phyloP scores from a whole-genome alignment of 2,888 invertebrate species.

The Cyaniris semiargus region DNA sequence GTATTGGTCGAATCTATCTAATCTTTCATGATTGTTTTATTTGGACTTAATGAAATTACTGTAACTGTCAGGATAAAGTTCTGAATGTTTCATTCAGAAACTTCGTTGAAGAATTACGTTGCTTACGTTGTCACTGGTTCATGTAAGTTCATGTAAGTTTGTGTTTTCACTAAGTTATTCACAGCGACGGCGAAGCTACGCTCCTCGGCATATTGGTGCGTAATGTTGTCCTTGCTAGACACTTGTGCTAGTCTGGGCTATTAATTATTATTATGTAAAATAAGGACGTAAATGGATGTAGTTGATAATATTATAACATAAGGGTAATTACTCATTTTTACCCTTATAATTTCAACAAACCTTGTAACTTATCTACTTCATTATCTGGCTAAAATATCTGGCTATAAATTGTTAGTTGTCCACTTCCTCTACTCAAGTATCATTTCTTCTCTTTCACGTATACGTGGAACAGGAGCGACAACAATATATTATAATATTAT shows the following conservation, averaged over 20 bases:
- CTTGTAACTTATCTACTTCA: too few relatives aligned
- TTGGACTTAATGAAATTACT: background rate
- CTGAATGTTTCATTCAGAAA: background rate
- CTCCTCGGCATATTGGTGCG: background rate
- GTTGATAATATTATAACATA: too few relatives aligned
- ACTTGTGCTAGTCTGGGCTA: background rate
- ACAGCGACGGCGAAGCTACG: background rate
- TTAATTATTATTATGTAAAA: background rate
- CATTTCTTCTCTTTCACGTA: too few relatives aligned
- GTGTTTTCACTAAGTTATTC: background rate
- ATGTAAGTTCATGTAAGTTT: background rate
- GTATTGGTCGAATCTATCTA: too few relatives aligned
- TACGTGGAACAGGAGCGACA: too few relatives aligned
- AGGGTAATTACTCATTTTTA: too few relatives aligned
- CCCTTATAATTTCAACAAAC: too few relatives aligned
- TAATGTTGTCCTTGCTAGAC: background rate
- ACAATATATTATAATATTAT: too few relatives aligned
- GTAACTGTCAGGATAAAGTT: background rate
- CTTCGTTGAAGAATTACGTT: background rate
- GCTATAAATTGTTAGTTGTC: too few relatives aligned
- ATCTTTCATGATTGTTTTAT: background rate
- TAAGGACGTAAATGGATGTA: too few relatives aligned
- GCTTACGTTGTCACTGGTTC: constrained; percentile 2
- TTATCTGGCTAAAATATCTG: too few relatives aligned
- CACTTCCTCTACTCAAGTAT: too few relatives aligned